Conservation (phyloP, 2,113 vertebrate genomes). For the Penelope pileata region DNA sequence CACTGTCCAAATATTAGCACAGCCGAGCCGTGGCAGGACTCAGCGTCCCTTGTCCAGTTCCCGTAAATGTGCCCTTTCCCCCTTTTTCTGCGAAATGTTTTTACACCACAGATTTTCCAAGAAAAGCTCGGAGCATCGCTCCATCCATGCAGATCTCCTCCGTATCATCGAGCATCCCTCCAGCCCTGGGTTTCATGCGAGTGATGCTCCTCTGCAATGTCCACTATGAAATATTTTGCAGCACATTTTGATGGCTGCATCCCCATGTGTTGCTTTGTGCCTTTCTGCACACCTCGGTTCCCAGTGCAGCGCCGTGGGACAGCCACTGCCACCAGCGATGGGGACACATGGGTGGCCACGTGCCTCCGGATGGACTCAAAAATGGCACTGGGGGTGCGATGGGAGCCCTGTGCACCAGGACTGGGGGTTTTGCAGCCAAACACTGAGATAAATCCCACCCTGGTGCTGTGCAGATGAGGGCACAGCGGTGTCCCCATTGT, state of each 20-base stretch:
- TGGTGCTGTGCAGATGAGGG: fast-evolving
- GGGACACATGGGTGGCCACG: fast-evolving
- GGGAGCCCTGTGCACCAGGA: background rate
- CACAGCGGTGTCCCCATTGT: fast-evolving
- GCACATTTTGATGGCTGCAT: fast-evolving
- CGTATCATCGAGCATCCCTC: too few relatives aligned
- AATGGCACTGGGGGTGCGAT: fast-evolving
- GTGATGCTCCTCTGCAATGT: background rate
- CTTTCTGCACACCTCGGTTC: background rate
- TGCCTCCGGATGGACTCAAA: background rate
- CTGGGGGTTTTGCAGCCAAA: background rate
- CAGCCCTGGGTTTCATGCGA: background rate
- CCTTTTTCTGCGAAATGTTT: fast-evolving
- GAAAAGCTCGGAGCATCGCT: background rate
- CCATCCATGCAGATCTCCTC: too few relatives aligned
- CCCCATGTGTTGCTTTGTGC: background rate
- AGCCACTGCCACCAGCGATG: fast-evolving
- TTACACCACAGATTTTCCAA: background rate
- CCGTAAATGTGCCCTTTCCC: background rate
- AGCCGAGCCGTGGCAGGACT: background rate
- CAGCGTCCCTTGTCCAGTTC: background rate
- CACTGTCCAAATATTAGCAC: background rate
- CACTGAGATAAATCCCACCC: fast-evolving
- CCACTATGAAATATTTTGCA: background rate
- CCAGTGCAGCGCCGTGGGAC: background rate